Conservation (phyloP, 2,797 vertebrate genomes). For the Phalanger gymnotis region DNA sequence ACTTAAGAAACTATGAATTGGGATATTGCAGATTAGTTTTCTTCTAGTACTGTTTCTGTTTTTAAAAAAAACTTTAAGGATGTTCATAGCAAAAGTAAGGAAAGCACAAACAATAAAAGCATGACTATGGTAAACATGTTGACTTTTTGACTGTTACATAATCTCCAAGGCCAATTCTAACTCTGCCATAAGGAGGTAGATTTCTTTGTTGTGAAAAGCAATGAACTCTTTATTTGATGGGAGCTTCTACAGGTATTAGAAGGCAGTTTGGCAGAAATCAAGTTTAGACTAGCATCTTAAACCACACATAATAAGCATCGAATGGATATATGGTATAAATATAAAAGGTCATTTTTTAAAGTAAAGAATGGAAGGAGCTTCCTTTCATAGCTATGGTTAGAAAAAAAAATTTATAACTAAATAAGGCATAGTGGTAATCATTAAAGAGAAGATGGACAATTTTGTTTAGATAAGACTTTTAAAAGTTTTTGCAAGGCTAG, state of each 20-base stretch:
- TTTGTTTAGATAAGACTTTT: neutral
- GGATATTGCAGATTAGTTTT: slow-evolving; percentile 1
- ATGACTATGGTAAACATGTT: neutral
- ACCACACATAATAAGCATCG: neutral
- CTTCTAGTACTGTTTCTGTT: neutral
- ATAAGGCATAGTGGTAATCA: neutral
- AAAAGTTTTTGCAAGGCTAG: neutral
- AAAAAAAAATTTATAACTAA: neutral
- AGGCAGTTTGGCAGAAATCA: neutral
- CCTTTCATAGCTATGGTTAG: neutral
- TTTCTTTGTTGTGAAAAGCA: neutral
- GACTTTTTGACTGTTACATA: neutral
- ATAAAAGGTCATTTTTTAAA: neutral
- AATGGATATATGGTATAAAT: neutral
- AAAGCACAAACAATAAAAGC: neutral
- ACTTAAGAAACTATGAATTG: slow-evolving; percentile 2
- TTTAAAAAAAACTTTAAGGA: neutral
- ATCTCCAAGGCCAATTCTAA: neutral
- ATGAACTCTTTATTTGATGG: neutral
- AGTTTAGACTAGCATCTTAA: neutral
- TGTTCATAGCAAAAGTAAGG: neutral
- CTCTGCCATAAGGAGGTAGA: neutral
- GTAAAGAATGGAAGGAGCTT: neutral
- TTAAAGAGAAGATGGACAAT: neutral
- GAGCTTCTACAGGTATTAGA: neutral